Percentiles rank a stretch among this genome's conserved stretches.
Conservation (phyloP, 35 echinoderm and acorn worm species). For the Antedon bifida region DNA sequence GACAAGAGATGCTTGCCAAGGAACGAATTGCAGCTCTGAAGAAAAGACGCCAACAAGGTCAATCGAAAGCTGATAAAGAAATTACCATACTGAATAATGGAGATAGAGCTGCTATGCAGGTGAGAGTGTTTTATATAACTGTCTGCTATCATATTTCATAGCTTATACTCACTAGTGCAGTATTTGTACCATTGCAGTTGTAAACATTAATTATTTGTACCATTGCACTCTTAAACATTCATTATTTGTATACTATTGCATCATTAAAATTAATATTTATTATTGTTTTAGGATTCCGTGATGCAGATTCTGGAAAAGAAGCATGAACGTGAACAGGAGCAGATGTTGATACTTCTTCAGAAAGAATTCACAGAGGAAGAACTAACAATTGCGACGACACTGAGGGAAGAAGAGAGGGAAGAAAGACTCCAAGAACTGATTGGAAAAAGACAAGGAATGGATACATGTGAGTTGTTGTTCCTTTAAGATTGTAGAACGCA, state of each 20-base stretch:
- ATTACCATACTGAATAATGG: slow-evolving; percentile 50
- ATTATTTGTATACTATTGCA: too few species aligned
- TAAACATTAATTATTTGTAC: too few species aligned
- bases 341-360: slow-evolving; percentile 38
- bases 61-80: slow-evolving; percentile 33
- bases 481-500: too few species aligned
- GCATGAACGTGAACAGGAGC: slow-evolving; percentile 55
- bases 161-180: too few species aligned
- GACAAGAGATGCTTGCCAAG: slow-evolving; percentile 69
- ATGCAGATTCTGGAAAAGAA: slow-evolving; percentile 66
- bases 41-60: slow-evolving; percentile 29
- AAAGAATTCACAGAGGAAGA: slow-evolving; percentile 46
- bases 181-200: too few species aligned
- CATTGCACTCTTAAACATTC: too few species aligned
- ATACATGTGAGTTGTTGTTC: slow-evolving; percentile 56
- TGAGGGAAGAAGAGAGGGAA: slow-evolving; percentile 49
- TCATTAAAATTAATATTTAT: too few species aligned
- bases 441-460: slow-evolving; percentile 11
- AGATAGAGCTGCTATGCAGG: slow-evolving; percentile 85
- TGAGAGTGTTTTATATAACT: background rate
- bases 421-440: slow-evolving; percentile 55
- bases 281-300: slow-evolving; percentile 63
- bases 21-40: slow-evolving; percentile 55
- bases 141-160: too few species aligned
- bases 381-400: slow-evolving; percentile 32